These are phyloP conservation scores for Platycnemis pennipes DNA, from an alignment of 2,888 invertebrate genomes.

Conservation along the genomic window DNA sequence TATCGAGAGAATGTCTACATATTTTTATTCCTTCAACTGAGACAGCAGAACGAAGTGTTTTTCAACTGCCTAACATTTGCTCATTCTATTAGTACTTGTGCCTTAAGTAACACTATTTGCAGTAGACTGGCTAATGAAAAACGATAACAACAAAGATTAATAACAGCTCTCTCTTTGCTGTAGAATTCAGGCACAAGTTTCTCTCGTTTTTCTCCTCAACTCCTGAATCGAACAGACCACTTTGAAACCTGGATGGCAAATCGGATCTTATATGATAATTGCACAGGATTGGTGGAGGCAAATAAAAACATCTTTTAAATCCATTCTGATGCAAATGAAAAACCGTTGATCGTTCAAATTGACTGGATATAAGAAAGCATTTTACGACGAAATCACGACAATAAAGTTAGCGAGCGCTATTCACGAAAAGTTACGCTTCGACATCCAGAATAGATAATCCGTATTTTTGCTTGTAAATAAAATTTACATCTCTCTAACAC, in stretches of 20 bases:
- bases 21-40: too few species aligned
- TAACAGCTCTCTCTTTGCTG: too few species aligned
- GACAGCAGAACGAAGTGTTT: too few species aligned
- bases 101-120: too few species aligned
- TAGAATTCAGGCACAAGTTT: not conserved
- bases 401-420: not conserved
- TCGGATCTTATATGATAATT: not conserved
- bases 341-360: not conserved
- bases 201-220: not conserved
- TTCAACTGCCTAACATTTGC: too few species aligned
- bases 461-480: constrained; percentile 22
- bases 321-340: not conserved
- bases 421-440: not conserved
- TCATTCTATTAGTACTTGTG: too few species aligned
- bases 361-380: not conserved
- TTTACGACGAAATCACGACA: not conserved
- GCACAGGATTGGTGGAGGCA: not conserved
- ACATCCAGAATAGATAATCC: not conserved
- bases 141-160: too few species aligned
- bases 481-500: not conserved
- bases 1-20: too few species aligned
- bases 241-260: not conserved
- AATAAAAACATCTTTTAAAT: not conserved
- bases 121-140: too few species aligned
- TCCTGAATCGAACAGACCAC: not conserved